Conservation (phyloP, 2,888 invertebrate genomes). For the Osmoderma eremita region DNA sequence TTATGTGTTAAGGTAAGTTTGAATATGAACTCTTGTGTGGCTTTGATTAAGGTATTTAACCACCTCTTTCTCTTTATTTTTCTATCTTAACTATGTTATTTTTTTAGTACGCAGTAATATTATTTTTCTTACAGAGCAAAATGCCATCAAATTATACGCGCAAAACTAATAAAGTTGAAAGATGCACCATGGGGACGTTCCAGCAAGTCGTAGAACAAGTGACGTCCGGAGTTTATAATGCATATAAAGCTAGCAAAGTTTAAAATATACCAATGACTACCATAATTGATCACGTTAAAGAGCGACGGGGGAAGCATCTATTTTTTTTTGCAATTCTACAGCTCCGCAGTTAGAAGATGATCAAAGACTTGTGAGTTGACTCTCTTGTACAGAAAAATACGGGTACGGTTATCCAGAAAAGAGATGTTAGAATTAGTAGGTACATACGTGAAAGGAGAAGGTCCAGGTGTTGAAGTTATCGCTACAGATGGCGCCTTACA, state of each 20-base stretch:
- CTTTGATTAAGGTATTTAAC: conserved; percentile 5
- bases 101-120: background rate
- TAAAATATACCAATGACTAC: conserved; percentile 1
- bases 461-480: no score
- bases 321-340: background rate
- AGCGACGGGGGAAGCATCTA: background rate
- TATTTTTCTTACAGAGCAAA: background rate
- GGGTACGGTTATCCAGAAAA: conserved; percentile 4
- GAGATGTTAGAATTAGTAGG: background rate
- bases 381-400: background rate
- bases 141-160: background rate
- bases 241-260: background rate
- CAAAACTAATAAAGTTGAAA: conserved; percentile 6
- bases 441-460: no score
- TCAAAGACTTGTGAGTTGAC: background rate
- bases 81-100: conserved; percentile 2
- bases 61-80: background rate
- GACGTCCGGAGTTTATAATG: background rate
- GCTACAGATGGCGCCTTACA: no score
- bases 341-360: background rate
- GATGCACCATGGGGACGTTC: background rate
- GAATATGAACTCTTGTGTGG: conserved; percentile 7
- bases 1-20: conserved; percentile 15
- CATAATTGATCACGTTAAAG: conserved; percentile 4
- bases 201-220: background rate